Evolutionary conservation across 2,888 invertebrate genomes (phyloP).

Genomic region (Cryptocephalus moraei): DNA sequence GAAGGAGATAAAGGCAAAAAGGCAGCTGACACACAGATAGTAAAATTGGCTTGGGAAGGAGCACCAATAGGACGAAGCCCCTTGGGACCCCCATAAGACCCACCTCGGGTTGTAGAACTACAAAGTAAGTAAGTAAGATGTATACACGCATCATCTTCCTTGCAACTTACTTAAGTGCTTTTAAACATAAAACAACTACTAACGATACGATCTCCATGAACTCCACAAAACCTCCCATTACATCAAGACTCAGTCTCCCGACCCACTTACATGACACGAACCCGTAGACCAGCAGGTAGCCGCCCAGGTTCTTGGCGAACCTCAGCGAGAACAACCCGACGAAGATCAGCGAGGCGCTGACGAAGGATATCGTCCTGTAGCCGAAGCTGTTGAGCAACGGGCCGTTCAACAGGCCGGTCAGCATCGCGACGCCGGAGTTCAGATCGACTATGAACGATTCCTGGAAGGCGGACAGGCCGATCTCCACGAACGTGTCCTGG

Average conservation of each 20-base stretch:
- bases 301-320: conserved; percentile 44
- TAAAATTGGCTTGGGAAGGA: too few species aligned
- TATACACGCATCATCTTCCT: too few species aligned
- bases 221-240: too few species aligned
- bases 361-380: conserved; percentile 53
- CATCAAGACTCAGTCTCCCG: not conserved
- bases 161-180: too few species aligned
- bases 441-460: conserved; percentile 53
- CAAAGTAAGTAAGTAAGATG: too few species aligned
- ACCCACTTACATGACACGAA: conserved; percentile 55
- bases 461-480: conserved; percentile 50
- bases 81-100: too few species aligned
- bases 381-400: conserved; percentile 51
- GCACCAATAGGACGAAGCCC: too few species aligned
- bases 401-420: conserved; percentile 54
- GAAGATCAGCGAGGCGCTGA: conserved; percentile 45
- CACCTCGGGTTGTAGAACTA: too few species aligned
- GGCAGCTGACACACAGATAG: too few species aligned
- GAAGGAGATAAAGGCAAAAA: too few species aligned
- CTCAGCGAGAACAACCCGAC: conserved; percentile 51
- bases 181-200: too few species aligned
- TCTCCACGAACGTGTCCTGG: conserved; percentile 48
- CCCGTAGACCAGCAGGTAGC: conserved; percentile 56
- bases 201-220: too few species aligned
- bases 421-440: conserved; percentile 59